Evolutionary conservation across 2,888 invertebrate species (phyloP).

Genomic region (Scaptomyza flava): DNA sequence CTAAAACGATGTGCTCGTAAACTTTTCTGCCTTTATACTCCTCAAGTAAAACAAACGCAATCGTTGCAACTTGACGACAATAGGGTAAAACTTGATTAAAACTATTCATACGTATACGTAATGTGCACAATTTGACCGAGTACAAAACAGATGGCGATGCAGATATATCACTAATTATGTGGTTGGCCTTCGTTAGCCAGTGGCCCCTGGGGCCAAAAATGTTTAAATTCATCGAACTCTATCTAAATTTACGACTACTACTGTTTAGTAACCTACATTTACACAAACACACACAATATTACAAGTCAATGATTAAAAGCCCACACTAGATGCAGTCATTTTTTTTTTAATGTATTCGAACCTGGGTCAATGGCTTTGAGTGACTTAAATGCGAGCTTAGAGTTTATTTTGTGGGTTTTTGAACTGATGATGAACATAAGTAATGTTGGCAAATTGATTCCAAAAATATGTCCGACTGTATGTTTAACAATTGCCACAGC

Average conservation of each 20-base stretch:
- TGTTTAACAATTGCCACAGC: constrained; percentile 38
- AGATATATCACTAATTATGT: constrained; percentile 57
- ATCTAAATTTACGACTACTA: constrained; percentile 29
- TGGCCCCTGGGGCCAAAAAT: constrained; percentile 40
- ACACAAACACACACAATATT: constrained; percentile 26
- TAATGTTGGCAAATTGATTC: constrained; percentile 37
- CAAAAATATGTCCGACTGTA: constrained; percentile 31
- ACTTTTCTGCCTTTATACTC: neutral
- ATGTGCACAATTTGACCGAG: neutral
- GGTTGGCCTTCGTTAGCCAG: constrained; percentile 66
- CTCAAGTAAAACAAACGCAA: neutral
- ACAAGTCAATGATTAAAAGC: constrained; percentile 5
- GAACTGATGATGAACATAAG: constrained; percentile 11
- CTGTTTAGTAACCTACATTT: constrained; percentile 59
- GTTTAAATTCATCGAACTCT: constrained; percentile 73
- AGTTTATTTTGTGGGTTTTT: constrained; percentile 24
- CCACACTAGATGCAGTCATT: constrained; percentile 8
- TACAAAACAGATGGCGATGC: constrained; percentile 7
- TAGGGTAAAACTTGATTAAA: constrained; percentile 1
- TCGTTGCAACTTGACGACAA: neutral
- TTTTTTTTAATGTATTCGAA: constrained; percentile 21
- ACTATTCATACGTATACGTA: constrained; percentile 44
- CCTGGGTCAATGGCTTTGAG: constrained; percentile 54
- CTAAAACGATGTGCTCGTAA: too few relatives aligned
- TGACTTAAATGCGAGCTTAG: neutral